These are phyloP conservation scores for Notodonta ziczac DNA, from an alignment of 2,888 invertebrate species.

Conservation along the genomic window DNA sequence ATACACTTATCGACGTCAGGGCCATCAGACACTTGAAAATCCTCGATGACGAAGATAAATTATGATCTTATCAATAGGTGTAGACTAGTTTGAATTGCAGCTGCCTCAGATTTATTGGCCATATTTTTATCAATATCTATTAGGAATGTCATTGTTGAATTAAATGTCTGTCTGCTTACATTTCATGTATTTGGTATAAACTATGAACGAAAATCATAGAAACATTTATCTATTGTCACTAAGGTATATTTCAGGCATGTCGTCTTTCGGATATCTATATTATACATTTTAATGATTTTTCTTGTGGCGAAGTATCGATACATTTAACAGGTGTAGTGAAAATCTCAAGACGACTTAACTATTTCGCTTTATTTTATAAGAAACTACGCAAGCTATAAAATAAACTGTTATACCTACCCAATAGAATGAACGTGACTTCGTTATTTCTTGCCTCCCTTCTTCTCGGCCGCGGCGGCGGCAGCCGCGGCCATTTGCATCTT, in stretches of 20 bases:
- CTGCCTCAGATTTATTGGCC: neutral
- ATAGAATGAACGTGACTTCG: neutral
- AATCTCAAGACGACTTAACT: neutral
- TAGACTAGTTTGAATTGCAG: constrained; percentile 5
- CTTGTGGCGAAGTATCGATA: too few species aligned
- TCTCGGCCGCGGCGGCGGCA: constrained; percentile 16
- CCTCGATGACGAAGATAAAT: constrained; percentile 67
- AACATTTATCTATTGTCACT: too few species aligned
- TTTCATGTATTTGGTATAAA: neutral
- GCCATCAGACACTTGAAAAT: constrained; percentile 72
- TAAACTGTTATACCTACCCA: neutral
- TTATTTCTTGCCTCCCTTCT: constrained; percentile 14
- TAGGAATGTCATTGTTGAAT: neutral
- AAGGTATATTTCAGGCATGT: too few species aligned
- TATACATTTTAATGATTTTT: too few species aligned
- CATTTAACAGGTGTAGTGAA: neutral
- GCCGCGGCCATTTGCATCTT: constrained; percentile 52
- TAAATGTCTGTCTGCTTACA: neutral
- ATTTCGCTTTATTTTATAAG: neutral
- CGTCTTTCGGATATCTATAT: too few species aligned
- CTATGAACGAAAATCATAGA: too few species aligned
- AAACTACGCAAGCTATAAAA: neutral
- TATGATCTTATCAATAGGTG: constrained; percentile 42
- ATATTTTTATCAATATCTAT: neutral
- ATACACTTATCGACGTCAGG: constrained; percentile 75